Conservation (phyloP, 2,888 invertebrate genomes). For the Taenaris catops region DNA sequence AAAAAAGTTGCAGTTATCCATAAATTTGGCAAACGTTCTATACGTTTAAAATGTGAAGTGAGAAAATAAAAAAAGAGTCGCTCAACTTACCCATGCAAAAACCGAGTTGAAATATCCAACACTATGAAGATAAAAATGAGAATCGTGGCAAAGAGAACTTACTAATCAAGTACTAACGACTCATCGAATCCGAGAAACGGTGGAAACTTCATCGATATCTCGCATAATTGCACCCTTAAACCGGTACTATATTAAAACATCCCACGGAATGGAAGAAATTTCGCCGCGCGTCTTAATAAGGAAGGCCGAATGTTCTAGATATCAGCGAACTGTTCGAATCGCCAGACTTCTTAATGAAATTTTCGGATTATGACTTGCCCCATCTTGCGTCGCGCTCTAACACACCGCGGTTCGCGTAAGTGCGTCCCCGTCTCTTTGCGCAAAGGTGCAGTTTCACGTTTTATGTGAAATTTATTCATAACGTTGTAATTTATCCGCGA, state of each 20-base stretch:
- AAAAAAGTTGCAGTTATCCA: no score
- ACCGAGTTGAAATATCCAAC: neutral
- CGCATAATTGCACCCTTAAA: slow-evolving; percentile 48
- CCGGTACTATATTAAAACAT: slow-evolving; percentile 58
- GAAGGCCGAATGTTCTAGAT: slow-evolving; percentile 68
- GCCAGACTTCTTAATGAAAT: slow-evolving; percentile 76
- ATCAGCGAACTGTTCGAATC: slow-evolving; percentile 69
- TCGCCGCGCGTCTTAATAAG: slow-evolving; percentile 58
- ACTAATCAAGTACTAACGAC: slow-evolving; percentile 38
- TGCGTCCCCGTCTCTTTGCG: slow-evolving; percentile 53
- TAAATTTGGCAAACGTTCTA: no score
- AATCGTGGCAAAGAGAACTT: slow-evolving; percentile 25
- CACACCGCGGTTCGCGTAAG: slow-evolving; percentile 28
- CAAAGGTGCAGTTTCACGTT: slow-evolving; percentile 75
- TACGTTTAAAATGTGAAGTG: neutral
- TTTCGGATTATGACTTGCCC: slow-evolving; percentile 71
- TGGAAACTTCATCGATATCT: slow-evolving; percentile 35
- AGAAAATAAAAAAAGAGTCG: slow-evolving; percentile 13
- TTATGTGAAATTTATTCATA: slow-evolving; percentile 81
- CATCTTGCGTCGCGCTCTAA: slow-evolving; percentile 38
- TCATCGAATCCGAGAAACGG: slow-evolving; percentile 32
- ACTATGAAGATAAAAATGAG: slow-evolving; percentile 20
- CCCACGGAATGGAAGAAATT: slow-evolving; percentile 56
- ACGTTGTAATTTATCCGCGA: slow-evolving; percentile 77
- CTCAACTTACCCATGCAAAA: slow-evolving; percentile 1